Base-by-base conservation (phyloP, 2,113 vertebrate species). In the Passer domesticus region DNA sequence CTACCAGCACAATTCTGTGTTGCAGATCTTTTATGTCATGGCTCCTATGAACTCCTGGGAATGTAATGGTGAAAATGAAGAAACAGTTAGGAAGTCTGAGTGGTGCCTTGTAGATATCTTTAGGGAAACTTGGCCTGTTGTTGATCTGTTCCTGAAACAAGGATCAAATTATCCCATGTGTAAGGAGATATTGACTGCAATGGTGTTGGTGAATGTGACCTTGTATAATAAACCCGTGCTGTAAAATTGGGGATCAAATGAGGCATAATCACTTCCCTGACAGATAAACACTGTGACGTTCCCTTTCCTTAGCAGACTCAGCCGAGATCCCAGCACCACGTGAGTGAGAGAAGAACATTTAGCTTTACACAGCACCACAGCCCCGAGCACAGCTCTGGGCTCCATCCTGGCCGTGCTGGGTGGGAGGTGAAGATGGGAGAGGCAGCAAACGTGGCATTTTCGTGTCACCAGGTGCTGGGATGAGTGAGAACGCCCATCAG, bases 331-430 rank as follows among this genome's bases (percentile, higher is more conserved):
- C 47, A 5, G n/a, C 1, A 15, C 35, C 43, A 64, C 0, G 3
- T 30, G 58, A 31, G 15, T 11, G 77, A 69, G 81, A 16, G 77
- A 60, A 16, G 77, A 60, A 76, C 31, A 13, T 25, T 58, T 30
- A 22, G 11, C 53, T 79, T 83, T 37, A 3, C 31, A 20, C 55
- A 46, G 35, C 1, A 0, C 22, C 4, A 11, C 24, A 63, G 73
- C 67, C 6, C 39, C 14, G 27, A 22, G 50, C n/a, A 0, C 5
- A 68, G 85, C 56, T 43, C 63, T 27, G 78, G 52, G 46, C 49
- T 46, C 4, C 0, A 2, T 43, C 60, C 10, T 2, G 18, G 22
- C 1, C 14, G 31, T 3, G 1, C 66, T 50, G 49, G 74, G 59
- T 33, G 10, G 63, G 53, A 60, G 21, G 16, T 21, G 67, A 59